Evolutionary conservation across 2,797 vertebrate species (phyloP).

Genomic region (Picus viridis): DNA sequence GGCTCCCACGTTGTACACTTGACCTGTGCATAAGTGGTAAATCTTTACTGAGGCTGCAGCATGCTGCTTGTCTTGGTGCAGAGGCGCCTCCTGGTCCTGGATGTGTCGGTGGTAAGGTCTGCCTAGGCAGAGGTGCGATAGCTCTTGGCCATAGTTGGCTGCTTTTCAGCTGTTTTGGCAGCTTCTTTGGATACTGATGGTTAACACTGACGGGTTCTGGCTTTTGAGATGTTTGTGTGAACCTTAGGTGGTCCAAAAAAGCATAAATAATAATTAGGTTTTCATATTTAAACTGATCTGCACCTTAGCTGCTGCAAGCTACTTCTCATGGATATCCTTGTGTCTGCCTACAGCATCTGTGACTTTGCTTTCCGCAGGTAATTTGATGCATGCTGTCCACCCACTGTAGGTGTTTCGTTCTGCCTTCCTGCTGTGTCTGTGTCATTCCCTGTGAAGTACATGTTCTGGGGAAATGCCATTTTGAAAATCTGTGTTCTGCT

Average conservation of each 20-base stretch:
- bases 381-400: neutral
- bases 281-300: neutral
- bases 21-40: neutral
- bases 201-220: neutral
- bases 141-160: neutral
- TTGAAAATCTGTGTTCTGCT: neutral
- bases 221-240: neutral
- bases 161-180: neutral
- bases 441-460: neutral
- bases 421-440: neutral
- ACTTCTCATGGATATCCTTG: neutral
- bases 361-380: neutral
- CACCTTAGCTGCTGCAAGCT: neutral
- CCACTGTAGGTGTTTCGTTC: neutral
- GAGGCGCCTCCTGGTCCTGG: neutral
- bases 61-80: neutral
- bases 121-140: neutral
- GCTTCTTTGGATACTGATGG: neutral
- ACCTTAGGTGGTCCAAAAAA: neutral
- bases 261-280: neutral
- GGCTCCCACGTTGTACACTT: neutral
- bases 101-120: neutral
- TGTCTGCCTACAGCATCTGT: neutral
- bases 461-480: neutral
- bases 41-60: neutral